Evolutionary conservation across 2,888 invertebrate genomes (phyloP).

Genomic region (Microplitis deprimator): DNA sequence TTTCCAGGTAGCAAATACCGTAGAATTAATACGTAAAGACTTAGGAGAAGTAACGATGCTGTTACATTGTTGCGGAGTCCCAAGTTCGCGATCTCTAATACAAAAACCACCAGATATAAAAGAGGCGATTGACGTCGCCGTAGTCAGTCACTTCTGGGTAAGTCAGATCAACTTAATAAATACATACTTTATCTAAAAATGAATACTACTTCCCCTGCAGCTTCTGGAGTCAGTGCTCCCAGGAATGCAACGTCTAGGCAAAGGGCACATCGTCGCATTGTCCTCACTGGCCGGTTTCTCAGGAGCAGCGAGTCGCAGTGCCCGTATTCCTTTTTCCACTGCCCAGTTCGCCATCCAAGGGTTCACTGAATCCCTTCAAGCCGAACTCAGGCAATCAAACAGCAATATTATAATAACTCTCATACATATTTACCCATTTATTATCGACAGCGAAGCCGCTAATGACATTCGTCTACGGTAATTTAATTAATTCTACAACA

Average conservation of each 20-base stretch:
- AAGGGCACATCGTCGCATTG: constrained; percentile 77
- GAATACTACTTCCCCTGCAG: constrained; percentile 60
- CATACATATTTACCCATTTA: constrained; percentile 78
- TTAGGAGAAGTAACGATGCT: constrained; percentile 77
- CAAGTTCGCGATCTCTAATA: constrained; percentile 75
- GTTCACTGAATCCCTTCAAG: constrained; percentile 76
- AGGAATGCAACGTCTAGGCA: constrained; percentile 75
- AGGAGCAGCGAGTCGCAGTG: constrained; percentile 72
- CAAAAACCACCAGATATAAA: constrained; percentile 74
- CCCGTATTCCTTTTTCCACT: constrained; percentile 76
- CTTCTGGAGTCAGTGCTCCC: constrained; percentile 76
- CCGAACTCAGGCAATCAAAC: constrained; percentile 75
- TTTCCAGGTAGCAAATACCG: constrained; percentile 69
- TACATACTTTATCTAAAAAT: too few species aligned
- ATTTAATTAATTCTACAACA: constrained; percentile 33
- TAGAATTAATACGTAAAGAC: constrained; percentile 72
- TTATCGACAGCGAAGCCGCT: constrained; percentile 73
- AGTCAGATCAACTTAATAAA: constrained; percentile 45
- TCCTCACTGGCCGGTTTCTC: constrained; percentile 78
- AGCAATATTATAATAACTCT: constrained; percentile 76
- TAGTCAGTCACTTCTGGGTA: constrained; percentile 79
- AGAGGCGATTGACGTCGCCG: constrained; percentile 75
- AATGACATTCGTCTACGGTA: constrained; percentile 76
- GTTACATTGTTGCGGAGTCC: constrained; percentile 78
- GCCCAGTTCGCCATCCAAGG: constrained; percentile 80